A percentile compares a stretch with the other conserved stretches of the same genome.
These are phyloP conservation scores for Cacoxenus indagator DNA, from an alignment of 2,888 invertebrate species.

Conservation along the genomic window DNA sequence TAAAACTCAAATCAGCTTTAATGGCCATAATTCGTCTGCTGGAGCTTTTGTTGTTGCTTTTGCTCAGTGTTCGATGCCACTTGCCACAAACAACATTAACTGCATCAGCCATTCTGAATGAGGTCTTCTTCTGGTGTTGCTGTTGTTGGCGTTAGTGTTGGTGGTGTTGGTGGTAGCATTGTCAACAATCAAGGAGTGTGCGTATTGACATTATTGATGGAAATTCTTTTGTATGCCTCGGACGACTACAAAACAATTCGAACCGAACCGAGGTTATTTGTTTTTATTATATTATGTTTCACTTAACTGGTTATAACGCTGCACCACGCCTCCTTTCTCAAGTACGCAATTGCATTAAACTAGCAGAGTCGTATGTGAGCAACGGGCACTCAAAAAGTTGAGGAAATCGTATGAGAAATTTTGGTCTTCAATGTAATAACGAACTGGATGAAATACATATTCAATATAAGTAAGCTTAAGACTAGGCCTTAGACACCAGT, in stretches of 20 bases:
- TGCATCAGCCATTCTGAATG: slow-evolving; percentile 4
- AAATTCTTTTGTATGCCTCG: slow-evolving; percentile 58
- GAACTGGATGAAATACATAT: too few relatives aligned
- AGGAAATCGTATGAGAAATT: too few relatives aligned
- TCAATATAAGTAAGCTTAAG: too few relatives aligned
- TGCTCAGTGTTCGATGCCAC: background rate
- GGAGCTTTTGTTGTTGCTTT: background rate
- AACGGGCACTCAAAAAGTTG: too few relatives aligned
- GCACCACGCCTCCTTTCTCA: too few relatives aligned
- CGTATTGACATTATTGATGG: slow-evolving; percentile 63
- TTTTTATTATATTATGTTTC: slow-evolving; percentile 3
- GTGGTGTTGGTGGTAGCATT: background rate
- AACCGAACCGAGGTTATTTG: background rate
- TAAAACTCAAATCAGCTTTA: slow-evolving; percentile 58
- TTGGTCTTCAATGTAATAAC: too few relatives aligned
- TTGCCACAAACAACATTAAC: slow-evolving; percentile 24
- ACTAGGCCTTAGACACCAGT: too few relatives aligned
- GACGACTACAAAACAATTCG: slow-evolving; percentile 24
- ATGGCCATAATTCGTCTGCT: slow-evolving; percentile 55
- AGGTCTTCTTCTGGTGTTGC: background rate
- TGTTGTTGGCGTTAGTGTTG: background rate
- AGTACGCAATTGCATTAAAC: too few relatives aligned
- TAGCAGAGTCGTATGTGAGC: too few relatives aligned
- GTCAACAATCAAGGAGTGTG: slow-evolving; percentile 41
- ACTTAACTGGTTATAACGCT: too few relatives aligned